phyloP scores from a whole-genome alignment of 1,140 invertebrate species.

The Hesperophylax magnus region DNA sequence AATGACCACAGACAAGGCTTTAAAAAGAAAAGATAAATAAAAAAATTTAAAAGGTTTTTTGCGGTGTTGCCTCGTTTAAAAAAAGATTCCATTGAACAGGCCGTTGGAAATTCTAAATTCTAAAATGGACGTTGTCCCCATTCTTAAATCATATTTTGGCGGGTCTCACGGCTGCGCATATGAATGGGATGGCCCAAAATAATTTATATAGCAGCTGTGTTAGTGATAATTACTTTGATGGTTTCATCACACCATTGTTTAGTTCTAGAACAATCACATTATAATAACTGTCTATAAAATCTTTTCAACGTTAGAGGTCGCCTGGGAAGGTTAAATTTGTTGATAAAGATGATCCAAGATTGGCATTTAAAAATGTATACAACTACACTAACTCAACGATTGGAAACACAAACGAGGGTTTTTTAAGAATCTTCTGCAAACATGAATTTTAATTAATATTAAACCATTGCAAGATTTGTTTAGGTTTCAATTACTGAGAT shows the following conservation, averaged over 20 bases:
- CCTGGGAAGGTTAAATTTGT: neutral
- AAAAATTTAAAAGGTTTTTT: too few species aligned
- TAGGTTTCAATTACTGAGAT: too few species aligned
- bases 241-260: conserved; percentile 21
- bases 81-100: neutral
- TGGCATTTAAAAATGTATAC: too few species aligned
- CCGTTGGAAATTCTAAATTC: neutral
- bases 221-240: conserved; percentile 5
- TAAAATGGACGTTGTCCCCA: neutral
- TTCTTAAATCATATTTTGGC: conserved; percentile 20
- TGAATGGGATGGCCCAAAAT: neutral
- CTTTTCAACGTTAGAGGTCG: conserved; percentile 4
- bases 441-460: too few species aligned
- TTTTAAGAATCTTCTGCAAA: too few species aligned
- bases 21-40: too few species aligned
- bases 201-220: neutral
- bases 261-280: neutral
- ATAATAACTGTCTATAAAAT: conserved; percentile 14
- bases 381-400: too few species aligned
- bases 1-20: too few species aligned
- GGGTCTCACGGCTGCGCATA: conserved; percentile 21
- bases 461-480: too few species aligned
- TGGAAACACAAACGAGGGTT: too few species aligned
- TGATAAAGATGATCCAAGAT: too few species aligned
- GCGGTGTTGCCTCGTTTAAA: neutral